Base-by-base conservation (phyloP, 2,888 invertebrate genomes). In the Pristionchus maxplancki region DNA sequence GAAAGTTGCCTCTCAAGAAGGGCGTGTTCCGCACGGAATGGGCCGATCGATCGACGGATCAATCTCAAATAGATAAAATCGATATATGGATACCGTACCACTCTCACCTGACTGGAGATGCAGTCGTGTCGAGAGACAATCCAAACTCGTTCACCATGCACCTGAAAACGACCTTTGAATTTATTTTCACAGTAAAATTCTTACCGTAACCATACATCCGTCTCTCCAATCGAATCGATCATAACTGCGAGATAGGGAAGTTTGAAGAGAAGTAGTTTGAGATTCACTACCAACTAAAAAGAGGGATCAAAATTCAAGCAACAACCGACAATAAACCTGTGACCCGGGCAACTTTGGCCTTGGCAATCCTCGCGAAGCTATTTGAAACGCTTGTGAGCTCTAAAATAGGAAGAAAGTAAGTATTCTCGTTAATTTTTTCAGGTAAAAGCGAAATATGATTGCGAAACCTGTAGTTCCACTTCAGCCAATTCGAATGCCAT, bases 191-290 rank as follows among this genome's bases (percentile, higher is more conserved):
- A n/a, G 4, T 44, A 28, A n/a, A 37, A 44, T 13, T 13, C 58
- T n/a, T 81, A 88, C 95, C 96, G 96, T 31, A 99, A 95, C 89
- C 91, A 93, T 40, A 90, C 89, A 91, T 97, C 97, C 92, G 96
- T 96, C 95, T 98, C 98, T 95, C 98, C 98, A 40, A 97, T 96
- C 62, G 97, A 96, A 94, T 97, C 97, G 48, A 98, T 95, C 96
- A 98, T 98, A 94, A 99, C 95, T 24, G 97, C 97, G 94, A 98
- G 98, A 91, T 97, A 95, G 0, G 98, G 98, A 24, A 96, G 96
- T 40, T 96, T 95, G 95, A 97, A 98, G 90, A 97, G 96, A 4
- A 97, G 96, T 95, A 98, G 97, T 95, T 97, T 97, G 48, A 98
- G 96, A 44, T 89, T 88, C 81, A 89, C 91, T 15, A 92, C 83